Evolutionary conservation across 2,797 vertebrate genomes (phyloP).

Genomic region (Oreortyx pictus): DNA sequence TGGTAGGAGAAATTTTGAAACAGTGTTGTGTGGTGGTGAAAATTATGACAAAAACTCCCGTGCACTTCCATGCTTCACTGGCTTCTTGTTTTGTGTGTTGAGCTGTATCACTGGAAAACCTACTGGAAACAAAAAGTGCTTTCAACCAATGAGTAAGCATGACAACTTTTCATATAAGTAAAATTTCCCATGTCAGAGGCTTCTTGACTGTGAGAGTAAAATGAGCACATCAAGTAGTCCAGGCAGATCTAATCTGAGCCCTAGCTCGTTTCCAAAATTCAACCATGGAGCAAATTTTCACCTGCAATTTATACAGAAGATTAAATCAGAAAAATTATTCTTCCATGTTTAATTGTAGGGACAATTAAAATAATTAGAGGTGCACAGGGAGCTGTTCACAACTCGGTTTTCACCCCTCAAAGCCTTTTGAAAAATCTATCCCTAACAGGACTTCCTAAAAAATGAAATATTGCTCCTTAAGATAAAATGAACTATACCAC

Average conservation of each 20-base stretch:
- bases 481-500: not conserved
- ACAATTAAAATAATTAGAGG: constrained; percentile 39
- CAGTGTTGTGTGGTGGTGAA: not conserved
- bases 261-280: not conserved
- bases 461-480: not conserved
- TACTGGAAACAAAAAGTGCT: not conserved
- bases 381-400: not conserved
- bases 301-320: constrained; percentile 10
- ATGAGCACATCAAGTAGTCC: not conserved
- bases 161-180: not conserved
- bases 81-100: not conserved
- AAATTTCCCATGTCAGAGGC: not conserved
- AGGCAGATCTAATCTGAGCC: not conserved
- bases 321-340: constrained; percentile 28
- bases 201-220: not conserved
- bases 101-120: not conserved
- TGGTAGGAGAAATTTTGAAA: not conserved
- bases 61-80: not conserved
- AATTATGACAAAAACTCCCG: not conserved
- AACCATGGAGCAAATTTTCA: constrained; percentile 15
- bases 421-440: constrained; percentile 9
- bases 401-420: not conserved
- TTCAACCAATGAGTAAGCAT: not conserved
- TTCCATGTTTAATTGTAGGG: constrained; percentile 9
- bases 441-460: constrained; percentile 5